These are phyloP conservation scores for Cerceris rybyensis DNA, from an alignment of 2,888 invertebrate genomes.

Conservation along the genomic window DNA sequence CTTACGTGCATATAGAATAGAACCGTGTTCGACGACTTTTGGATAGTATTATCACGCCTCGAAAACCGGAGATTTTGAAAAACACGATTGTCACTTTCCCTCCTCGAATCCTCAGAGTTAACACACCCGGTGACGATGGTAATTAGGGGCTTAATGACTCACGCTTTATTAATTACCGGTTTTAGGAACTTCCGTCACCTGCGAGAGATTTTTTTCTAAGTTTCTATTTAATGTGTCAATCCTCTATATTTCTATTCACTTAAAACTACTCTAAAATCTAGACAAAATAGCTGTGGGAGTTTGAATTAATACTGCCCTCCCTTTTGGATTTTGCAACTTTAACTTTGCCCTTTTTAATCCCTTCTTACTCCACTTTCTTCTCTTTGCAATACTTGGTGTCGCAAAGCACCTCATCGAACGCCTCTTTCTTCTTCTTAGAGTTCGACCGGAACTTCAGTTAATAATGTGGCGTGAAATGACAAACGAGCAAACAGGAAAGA, in stretches of 20 bases:
- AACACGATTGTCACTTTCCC: not conserved
- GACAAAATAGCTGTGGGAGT: no score
- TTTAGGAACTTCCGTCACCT: no score
- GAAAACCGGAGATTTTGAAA: not conserved
- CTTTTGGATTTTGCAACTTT: no score
- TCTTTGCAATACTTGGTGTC: slow-evolving; percentile 1
- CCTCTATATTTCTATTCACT: no score
- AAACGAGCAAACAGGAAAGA: slow-evolving; percentile 31
- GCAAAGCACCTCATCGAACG: slow-evolving; percentile 49
- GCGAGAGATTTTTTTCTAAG: no score
- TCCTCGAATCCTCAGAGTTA: not conserved
- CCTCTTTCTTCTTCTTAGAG: slow-evolving; percentile 23
- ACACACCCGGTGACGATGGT: not conserved
- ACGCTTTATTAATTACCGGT: no score
- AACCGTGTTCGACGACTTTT: not conserved
- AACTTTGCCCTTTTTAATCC: no score
- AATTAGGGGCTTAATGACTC: no score
- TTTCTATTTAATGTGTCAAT: no score
- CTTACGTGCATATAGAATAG: slow-evolving; percentile 21
- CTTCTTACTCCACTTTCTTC: no score
- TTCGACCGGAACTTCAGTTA: slow-evolving; percentile 33
- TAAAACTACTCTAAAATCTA: no score
- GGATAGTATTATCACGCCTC: not conserved
- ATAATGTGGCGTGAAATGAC: slow-evolving; percentile 47
- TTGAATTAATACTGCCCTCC: no score